Evolutionary conservation across 37 sponge, comb jelly and placozoan species (phyloP).

Genomic region (Tethya wilhelma): DNA sequence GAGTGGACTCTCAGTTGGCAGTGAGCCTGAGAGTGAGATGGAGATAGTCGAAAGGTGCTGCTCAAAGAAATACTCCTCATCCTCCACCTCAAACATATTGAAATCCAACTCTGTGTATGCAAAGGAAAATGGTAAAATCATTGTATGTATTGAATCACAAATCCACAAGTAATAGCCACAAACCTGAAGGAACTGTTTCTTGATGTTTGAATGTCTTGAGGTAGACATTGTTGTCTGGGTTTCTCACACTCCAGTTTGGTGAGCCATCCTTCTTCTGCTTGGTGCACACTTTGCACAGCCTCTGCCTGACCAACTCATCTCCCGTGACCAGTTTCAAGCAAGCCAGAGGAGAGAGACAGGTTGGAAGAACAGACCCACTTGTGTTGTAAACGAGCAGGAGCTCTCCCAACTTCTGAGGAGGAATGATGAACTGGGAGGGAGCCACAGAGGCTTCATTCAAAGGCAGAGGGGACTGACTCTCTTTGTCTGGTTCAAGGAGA

Average conservation of each 20-base stretch:
- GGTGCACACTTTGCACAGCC: slow-evolving; percentile 1
- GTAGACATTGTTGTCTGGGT: slow-evolving; percentile 29
- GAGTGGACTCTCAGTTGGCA: not conserved
- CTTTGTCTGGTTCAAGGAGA: too few relatives aligned
- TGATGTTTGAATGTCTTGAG: slow-evolving; percentile 6
- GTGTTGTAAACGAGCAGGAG: slow-evolving; percentile 32
- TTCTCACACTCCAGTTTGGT: too few relatives aligned
- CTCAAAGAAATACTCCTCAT: slow-evolving; percentile 41
- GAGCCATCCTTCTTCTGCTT: slow-evolving; percentile 4
- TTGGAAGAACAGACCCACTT: slow-evolving; percentile 11
- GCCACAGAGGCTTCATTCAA: slow-evolving; percentile 12
- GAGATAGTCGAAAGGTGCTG: slow-evolving; percentile 22
- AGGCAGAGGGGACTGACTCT: slow-evolving; percentile 22
- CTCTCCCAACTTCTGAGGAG: slow-evolving; percentile 35
- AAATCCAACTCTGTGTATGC: slow-evolving; percentile 24
- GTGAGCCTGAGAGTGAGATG: slow-evolving; percentile 30
- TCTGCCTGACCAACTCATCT: slow-evolving; percentile 36
- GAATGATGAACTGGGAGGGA: slow-evolving; percentile 45
- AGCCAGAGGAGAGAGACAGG: slow-evolving; percentile 28
- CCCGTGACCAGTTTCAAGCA: slow-evolving; percentile 29
- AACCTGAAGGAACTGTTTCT: not conserved
- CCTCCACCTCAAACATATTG: slow-evolving; percentile 19
- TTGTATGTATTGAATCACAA: not conserved
- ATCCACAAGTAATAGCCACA: not conserved
- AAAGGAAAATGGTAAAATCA: not conserved